Conservation (phyloP, 1,140 invertebrate genomes). For the Drosophila pruinosa region DNA sequence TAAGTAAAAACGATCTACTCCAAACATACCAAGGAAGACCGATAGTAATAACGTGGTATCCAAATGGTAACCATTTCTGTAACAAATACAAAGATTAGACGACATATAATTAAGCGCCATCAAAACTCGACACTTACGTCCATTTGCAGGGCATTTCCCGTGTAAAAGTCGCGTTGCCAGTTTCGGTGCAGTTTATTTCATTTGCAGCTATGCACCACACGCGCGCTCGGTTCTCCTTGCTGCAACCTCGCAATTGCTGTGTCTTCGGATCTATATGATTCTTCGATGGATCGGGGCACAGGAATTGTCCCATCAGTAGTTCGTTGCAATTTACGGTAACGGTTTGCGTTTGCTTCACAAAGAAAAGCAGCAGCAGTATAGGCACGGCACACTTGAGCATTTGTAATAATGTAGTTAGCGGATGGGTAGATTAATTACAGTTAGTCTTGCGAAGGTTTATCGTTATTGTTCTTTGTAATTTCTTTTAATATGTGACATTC, state of each 20-base stretch:
- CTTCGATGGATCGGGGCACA: conserved; percentile 91
- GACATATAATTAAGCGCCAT: neutral
- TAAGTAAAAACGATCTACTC: conserved; percentile 97
- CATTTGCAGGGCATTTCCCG: conserved; percentile 94
- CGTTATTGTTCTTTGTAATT: conserved; percentile 31
- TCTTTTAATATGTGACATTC: conserved; percentile 10
- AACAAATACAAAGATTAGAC: conserved; percentile 65
- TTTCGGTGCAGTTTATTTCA: conserved; percentile 91
- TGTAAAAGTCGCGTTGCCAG: conserved; percentile 91
- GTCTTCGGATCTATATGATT: conserved; percentile 94
- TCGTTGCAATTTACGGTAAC: conserved; percentile 86
- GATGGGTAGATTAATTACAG: neutral
- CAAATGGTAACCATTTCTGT: conserved; percentile 96
- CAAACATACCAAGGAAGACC: conserved; percentile 98
- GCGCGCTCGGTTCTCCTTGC: conserved; percentile 85
- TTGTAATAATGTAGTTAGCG: conserved; percentile 7
- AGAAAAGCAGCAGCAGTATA: conserved; percentile 43
- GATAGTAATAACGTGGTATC: conserved; percentile 96
- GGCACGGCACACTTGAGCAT: conserved; percentile 46
- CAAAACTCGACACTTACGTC: conserved; percentile 90
- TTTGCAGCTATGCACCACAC: conserved; percentile 92
- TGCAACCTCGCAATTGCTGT: conserved; percentile 93
- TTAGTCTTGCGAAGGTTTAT: conserved; percentile 8
- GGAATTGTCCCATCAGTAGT: conserved; percentile 91
- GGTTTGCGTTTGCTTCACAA: conserved; percentile 37